Conservation (phyloP, 2,113 vertebrate genomes). For the Pelecanus crispus region DNA sequence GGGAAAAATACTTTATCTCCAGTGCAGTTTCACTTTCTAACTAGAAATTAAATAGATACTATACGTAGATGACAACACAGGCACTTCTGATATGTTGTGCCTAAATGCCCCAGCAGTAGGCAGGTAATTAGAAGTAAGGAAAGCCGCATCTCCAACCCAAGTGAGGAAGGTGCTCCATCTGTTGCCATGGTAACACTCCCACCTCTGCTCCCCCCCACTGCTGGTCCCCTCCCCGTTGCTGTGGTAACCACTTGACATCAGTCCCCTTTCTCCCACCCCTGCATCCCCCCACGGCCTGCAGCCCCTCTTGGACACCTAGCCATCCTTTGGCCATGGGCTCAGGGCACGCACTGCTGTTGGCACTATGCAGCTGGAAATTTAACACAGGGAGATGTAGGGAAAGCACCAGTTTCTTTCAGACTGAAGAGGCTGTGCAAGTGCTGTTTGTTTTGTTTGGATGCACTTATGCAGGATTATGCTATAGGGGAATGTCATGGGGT, state of each 20-base stretch:
- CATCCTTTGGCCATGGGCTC: neutral
- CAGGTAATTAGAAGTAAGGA: neutral
- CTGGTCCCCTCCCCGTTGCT: slow-evolving; percentile 18
- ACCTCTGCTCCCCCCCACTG: neutral
- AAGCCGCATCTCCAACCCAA: neutral
- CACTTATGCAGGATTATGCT: neutral
- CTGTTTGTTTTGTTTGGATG: neutral
- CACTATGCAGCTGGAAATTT: neutral
- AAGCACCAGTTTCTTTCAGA: accelerated
- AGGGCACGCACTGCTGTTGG: accelerated
- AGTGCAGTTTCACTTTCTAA: neutral
- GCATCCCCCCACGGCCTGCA: accelerated
- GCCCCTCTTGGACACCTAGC: neutral
- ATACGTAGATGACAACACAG: neutral
- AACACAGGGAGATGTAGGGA: accelerated
- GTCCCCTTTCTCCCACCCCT: neutral
- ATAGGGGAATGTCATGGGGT: neutral
- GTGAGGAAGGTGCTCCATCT: neutral
- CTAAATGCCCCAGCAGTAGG: neutral
- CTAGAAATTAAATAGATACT: neutral
- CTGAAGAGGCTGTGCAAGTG: neutral
- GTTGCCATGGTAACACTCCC: slow-evolving; percentile 41
- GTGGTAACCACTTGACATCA: slow-evolving; percentile 23
- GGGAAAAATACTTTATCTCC: neutral
- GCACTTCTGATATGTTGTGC: neutral